phyloP scores from a whole-genome alignment of 1,140 invertebrate genomes.

The Lamellibrachia luymesi region DNA sequence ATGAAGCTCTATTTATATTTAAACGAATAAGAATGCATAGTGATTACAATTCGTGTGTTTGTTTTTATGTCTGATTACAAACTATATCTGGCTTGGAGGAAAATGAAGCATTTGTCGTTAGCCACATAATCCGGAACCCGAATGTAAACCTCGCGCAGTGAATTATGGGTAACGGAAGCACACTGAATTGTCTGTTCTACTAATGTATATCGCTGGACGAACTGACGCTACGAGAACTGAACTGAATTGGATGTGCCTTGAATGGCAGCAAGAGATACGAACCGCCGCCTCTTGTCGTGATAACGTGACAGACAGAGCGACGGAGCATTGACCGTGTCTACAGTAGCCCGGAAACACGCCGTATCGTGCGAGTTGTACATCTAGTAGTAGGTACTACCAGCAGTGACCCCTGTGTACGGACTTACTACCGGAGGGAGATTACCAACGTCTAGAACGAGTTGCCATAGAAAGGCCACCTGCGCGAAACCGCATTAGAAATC shows the following conservation, averaged over 20 bases:
- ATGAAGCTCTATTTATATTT: no score
- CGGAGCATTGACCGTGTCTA: neutral
- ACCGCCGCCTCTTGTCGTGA: neutral
- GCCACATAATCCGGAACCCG: neutral
- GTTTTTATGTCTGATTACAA: neutral
- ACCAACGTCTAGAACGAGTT: neutral
- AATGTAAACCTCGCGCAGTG: neutral
- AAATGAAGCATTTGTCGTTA: neutral
- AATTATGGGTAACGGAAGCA: neutral
- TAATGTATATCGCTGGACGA: neutral
- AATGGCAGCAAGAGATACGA: neutral
- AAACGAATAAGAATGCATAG: no score
- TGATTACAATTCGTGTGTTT: neutral
- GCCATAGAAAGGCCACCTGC: neutral
- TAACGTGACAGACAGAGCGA: neutral
- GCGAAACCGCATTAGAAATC: neutral
- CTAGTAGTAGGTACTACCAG: no score
- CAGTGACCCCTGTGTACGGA: neutral
- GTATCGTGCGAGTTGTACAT: neutral
- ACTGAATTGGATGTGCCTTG: neutral
- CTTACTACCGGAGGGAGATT: neutral
- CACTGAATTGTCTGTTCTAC: neutral
- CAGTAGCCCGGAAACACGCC: neutral
- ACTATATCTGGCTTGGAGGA: neutral
- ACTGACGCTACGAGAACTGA: neutral